Evolutionary conservation across 2,113 vertebrate genomes (phyloP), one percentile per base, ranked within the genome.

Genomic region (Sinocyclocheilus grahami): DNA sequence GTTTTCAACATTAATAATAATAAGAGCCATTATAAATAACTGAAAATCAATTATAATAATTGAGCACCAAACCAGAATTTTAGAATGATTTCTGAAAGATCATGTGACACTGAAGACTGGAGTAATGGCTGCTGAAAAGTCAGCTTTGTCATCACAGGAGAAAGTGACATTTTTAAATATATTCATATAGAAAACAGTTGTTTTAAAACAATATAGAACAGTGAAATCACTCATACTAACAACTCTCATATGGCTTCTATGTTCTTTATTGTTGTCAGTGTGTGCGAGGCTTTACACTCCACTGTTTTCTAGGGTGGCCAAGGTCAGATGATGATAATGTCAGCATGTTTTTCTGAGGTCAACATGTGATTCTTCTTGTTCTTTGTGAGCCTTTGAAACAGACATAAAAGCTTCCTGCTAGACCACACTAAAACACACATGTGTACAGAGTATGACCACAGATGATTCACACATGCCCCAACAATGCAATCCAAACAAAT

Each of bases 381-480:
- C 30, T 78, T 60, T 22, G 2, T 58, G 27, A 58, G 27, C 18
- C 63, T 82, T 12, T 37, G 4, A 82, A 71, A 87, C 67, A 18
- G 48, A 76, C 30, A 30, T 4, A 22, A 65, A 63, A 77, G 81
- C 55, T 39, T 42, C 37, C 62, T 78, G 18, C 63, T 82, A 18
- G 33, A 9, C 84, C 87, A 65, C 76, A 85, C n/a, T 60, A 72
- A 84, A 46, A 75, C 71, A 87, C 22, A 62, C n/a, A 60, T 46
- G 74, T 53, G 76, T 58, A 79, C 42, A 79, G 51, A 76, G 48
- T 2, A 22, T 24, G 67, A 71, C 79, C 24, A 74, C 39, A 55
- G 8, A 65, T 58, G 14, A 10, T 37, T 33, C 30, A 71, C 20
- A 58, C 33, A 84, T 62, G 55, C 22, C 58, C 86, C 53, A 72